Percentiles rank a stretch among this genome's conserved stretches.
phyloP scores from a whole-genome alignment of 2,888 invertebrate genomes.

The Leucania comma region DNA sequence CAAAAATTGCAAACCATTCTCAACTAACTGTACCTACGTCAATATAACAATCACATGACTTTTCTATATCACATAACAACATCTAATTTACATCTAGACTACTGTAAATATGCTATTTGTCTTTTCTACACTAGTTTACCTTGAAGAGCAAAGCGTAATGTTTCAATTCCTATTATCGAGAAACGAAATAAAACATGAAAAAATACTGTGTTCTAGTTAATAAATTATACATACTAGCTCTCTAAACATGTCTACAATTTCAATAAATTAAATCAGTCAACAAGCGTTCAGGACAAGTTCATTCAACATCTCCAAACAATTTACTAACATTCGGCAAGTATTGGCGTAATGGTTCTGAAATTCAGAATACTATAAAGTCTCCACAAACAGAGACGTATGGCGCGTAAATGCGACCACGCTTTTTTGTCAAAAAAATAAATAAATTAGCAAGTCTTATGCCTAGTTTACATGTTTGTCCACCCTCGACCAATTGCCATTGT shows the following conservation, averaged over 20 bases:
- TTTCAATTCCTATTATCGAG: slow-evolving; percentile 5
- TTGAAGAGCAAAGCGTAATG: slow-evolving; percentile 7
- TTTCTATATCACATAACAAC: slow-evolving; percentile 42
- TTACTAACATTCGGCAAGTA: background rate
- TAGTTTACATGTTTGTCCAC: too few relatives aligned
- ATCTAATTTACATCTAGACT: slow-evolving; percentile 18
- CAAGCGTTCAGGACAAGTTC: slow-evolving; percentile 7
- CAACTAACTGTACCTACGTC: background rate
- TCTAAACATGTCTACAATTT: slow-evolving; percentile 11
- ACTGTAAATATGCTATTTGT: slow-evolving; percentile 21
- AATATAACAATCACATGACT: slow-evolving; percentile 1
- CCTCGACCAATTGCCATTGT: too few relatives aligned
- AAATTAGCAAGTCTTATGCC: too few relatives aligned
- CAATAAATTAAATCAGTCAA: slow-evolving; percentile 63
- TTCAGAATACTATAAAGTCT: background rate
- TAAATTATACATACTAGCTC: slow-evolving; percentile 36
- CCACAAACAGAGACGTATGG: background rate
- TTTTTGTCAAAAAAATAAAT: too few relatives aligned
- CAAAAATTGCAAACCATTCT: slow-evolving; percentile 1
- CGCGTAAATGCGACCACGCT: background rate
- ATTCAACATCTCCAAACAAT: slow-evolving; percentile 2
- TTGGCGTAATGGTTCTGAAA: slow-evolving; percentile 2
- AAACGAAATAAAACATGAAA: slow-evolving; percentile 2
- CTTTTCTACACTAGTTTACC: slow-evolving; percentile 8
- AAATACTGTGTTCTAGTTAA: background rate